These are phyloP conservation scores for Yponomeuta plumbellus DNA, from an alignment of 2,888 invertebrate species.

Conservation along the genomic window DNA sequence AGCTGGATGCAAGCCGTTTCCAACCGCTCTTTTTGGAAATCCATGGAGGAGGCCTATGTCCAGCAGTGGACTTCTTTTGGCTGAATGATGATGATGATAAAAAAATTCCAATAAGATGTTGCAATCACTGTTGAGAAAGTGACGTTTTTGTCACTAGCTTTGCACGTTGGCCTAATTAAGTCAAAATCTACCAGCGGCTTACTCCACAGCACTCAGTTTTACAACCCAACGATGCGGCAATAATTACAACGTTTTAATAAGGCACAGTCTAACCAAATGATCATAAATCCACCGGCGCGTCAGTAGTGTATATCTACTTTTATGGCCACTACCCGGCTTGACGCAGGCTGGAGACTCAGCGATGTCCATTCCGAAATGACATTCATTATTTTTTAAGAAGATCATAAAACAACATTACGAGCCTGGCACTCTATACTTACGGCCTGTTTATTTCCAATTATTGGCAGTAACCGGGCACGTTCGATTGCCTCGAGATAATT, in stretches of 20 bases:
- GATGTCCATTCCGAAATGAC: slow-evolving; percentile 49
- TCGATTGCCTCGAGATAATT: slow-evolving; percentile 66
- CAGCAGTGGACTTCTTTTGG: too few species aligned
- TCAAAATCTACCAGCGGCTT: not conserved
- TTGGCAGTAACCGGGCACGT: slow-evolving; percentile 56
- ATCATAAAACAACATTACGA: slow-evolving; percentile 64
- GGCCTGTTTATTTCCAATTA: slow-evolving; percentile 65
- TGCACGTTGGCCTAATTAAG: not conserved
- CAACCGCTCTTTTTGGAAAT: too few species aligned
- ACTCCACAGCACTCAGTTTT: not conserved
- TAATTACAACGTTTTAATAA: slow-evolving; percentile 2
- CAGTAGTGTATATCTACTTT: not conserved
- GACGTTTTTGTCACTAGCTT: too few species aligned
- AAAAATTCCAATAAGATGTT: too few species aligned
- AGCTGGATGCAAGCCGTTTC: too few species aligned
- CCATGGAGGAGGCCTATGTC: too few species aligned
- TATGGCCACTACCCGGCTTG: slow-evolving; percentile 2
- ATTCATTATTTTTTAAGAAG: slow-evolving; percentile 64
- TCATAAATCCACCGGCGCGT: not conserved
- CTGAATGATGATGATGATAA: too few species aligned
- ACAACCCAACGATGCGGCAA: not conserved
- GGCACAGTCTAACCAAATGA: not conserved
- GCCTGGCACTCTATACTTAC: slow-evolving; percentile 50
- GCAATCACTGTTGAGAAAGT: too few species aligned
- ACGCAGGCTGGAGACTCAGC: slow-evolving; percentile 13